These are phyloP conservation scores for Celastrina argiolus DNA, from an alignment of 2,888 invertebrate genomes.

Conservation along the genomic window DNA sequence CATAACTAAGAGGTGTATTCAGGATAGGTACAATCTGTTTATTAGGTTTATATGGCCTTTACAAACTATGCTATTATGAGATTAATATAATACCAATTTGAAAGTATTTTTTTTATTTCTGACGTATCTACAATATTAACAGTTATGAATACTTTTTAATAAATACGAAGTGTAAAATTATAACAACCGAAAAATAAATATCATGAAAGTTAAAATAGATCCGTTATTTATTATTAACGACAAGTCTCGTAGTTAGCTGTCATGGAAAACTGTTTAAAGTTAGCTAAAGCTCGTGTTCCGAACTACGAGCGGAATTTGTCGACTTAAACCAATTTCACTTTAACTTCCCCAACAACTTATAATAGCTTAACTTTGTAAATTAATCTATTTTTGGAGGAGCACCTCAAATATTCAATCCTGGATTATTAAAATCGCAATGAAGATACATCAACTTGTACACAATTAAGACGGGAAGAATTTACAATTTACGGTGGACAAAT, in stretches of 20 bases:
- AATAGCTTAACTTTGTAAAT: conserved; percentile 66
- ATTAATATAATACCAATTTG: background rate
- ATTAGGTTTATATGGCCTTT: no score
- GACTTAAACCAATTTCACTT: conserved; percentile 59
- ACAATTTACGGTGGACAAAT: background rate
- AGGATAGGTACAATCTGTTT: background rate
- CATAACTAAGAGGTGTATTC: background rate
- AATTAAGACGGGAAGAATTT: background rate
- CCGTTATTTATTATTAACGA: conserved; percentile 37
- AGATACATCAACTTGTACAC: background rate
- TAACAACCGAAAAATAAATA: background rate
- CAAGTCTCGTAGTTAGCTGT: conserved; percentile 39
- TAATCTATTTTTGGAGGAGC: conserved; percentile 54
- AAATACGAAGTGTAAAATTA: background rate
- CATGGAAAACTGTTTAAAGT: conserved; percentile 51
- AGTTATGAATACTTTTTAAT: no score
- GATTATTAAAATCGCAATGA: conserved; percentile 14
- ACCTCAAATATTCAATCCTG: conserved; percentile 37
- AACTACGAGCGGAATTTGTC: conserved; percentile 64
- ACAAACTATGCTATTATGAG: no score
- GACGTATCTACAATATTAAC: no score
- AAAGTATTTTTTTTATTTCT: no score
- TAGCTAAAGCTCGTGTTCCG: conserved; percentile 48
- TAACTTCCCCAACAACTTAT: conserved; percentile 63
- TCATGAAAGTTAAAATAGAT: conserved; percentile 28